Percentiles rank a stretch among this genome's conserved stretches.
Conservation (phyloP, 1,140 invertebrate species). For the Lanistes nyassanus region DNA sequence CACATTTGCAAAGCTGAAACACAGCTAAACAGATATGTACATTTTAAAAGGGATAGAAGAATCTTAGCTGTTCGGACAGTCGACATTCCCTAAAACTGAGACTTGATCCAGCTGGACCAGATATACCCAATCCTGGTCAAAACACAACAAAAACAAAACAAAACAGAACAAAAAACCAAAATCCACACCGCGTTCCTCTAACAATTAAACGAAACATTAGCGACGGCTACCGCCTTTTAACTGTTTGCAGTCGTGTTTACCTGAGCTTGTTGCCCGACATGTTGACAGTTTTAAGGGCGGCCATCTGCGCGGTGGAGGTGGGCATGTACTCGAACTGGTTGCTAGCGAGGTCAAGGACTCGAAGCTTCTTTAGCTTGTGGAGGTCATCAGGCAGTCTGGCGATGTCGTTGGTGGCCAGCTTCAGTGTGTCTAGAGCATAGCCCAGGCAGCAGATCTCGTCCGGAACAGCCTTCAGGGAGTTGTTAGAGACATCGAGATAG, state of each 20-base stretch:
- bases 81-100: too few species aligned
- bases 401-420: constrained; percentile 56
- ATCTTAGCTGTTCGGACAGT: too few species aligned
- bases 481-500: constrained; percentile 54
- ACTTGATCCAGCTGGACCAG: too few species aligned
- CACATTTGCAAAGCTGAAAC: too few species aligned
- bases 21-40: too few species aligned
- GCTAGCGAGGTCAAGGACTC: constrained; percentile 51
- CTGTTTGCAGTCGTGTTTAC: neutral
- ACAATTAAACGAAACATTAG: too few species aligned
- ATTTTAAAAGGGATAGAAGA: too few species aligned
- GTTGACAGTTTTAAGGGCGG: constrained; percentile 39
- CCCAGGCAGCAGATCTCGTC: constrained; percentile 60
- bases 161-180: too few species aligned
- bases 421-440: constrained; percentile 49
- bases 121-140: too few species aligned
- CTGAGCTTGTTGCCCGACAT: constrained; percentile 52
- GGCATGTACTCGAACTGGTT: constrained; percentile 59
- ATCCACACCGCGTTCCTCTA: too few species aligned
- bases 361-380: constrained; percentile 48
- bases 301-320: constrained; percentile 44
- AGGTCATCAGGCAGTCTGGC: constrained; percentile 54
- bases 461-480: constrained; percentile 56
- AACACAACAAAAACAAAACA: too few species aligned
- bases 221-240: too few species aligned